Base-by-base conservation (phyloP, 2,888 invertebrate genomes). In the Seira musarum region DNA sequence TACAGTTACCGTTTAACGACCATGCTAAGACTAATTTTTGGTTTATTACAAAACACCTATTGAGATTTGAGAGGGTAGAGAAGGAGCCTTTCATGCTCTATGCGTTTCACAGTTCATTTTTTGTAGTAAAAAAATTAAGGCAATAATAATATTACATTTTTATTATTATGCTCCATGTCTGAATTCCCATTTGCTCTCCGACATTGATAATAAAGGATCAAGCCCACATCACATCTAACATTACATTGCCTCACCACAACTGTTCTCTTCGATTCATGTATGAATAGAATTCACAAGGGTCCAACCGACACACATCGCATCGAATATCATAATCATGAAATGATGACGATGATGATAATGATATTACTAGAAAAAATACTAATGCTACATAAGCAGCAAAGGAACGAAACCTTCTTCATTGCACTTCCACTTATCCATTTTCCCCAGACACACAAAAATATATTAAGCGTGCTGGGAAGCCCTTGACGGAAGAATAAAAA, bases 261-360 rank as follows among this genome's bases (percentile, higher is more conserved):
- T 83, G 82, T 80, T 75, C 83, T 72, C 81, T 72, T 81, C 71
- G 76, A 63, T 81, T 75, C 82, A 73, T 73, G 76, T 8, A 30
- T 60, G 30, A 30, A 30, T 68, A 80, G 75, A 83, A 84, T 83
- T 75, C 83, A 84, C 83, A 83, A 84, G 84, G 84, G 84, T 83
- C 80, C 84, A 80, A 80, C 76, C 67, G 61, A 80, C 76, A 40
- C 46, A 70, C 71, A 71, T 80, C 80, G 75, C 75, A 80, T 80
- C 80, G 75, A 80, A 80, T 80, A 80, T 69, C 79, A 73, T 68
- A 73, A 77, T 66, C 57, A 79, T 71, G 22, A 70, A 19, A 67
- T 61, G 66, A 57, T 71, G 30, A 74, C 30, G 65, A 78, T 67
- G 78, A 77, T 79, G 72, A 73, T 73, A 63, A 77, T 79, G 68